Conservation (phyloP, 2,888 invertebrate species). For the Andrena fulva region DNA sequence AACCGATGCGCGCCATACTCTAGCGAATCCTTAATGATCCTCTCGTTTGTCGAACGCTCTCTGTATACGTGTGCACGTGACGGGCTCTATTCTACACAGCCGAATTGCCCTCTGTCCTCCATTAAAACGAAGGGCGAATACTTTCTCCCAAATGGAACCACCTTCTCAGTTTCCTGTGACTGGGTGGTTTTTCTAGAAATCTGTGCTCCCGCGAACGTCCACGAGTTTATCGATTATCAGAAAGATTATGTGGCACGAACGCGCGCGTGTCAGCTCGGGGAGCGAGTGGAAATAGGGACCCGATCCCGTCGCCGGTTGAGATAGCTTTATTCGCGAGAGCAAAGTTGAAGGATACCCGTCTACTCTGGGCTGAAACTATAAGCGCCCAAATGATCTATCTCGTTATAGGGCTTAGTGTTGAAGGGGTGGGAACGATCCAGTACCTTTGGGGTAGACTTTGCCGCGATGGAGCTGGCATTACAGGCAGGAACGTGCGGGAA, state of each 20-base stretch:
- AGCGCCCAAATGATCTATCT: conserved; percentile 79
- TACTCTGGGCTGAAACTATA: conserved; percentile 69
- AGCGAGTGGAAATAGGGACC: conserved; percentile 3
- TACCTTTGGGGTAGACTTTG: conserved; percentile 72
- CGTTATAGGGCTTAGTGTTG: conserved; percentile 79
- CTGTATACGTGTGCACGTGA: conserved; percentile 51
- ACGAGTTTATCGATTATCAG: too few relatives aligned
- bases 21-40: conserved; percentile 75
- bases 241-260: neutral
- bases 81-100: neutral
- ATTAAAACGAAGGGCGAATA: neutral
- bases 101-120: neutral
- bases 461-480: conserved; percentile 78
- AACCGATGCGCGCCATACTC: conserved; percentile 67
- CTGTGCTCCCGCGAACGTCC: too few relatives aligned
- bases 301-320: conserved; percentile 9
- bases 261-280: neutral
- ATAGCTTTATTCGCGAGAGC: conserved; percentile 53
- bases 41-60: conserved; percentile 61
- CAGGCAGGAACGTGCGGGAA: conserved; percentile 77
- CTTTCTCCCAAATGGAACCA: neutral
- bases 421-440: conserved; percentile 73
- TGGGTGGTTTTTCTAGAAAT: too few relatives aligned
- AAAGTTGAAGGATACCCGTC: conserved; percentile 68
- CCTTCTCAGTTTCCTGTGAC: too few relatives aligned